Evolutionary conservation across 2,113 vertebrate species (phyloP), one percentile per base, ranked within the genome.

Genomic region (Lophura nycthemera): DNA sequence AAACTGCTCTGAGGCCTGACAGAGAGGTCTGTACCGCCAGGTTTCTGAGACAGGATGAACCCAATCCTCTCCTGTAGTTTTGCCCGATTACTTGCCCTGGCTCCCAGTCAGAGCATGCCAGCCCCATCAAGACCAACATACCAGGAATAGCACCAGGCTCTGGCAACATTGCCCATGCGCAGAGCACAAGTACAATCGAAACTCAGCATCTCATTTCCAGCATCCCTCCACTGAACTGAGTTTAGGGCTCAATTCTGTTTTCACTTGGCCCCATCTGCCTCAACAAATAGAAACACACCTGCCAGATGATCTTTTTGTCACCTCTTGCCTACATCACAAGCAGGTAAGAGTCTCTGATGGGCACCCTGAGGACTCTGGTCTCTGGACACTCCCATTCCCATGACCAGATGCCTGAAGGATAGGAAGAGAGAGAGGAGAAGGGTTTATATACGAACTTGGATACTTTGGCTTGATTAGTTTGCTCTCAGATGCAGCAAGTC

Each of bases 111-210:
- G 29, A 89, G 1, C 36, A 32, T 83, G 34, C n/a, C 27, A 38
- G 70, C 61, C 30, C 56, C 5, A 0, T 13, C 67, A 77, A 29
- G 34, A 42, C 60, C 29, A 48, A 5, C 4, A 19, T 24, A 34
- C 30, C 64, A 47, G 50, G 34, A 79, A 65, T 2, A 86, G 42
- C 34, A 80, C 4, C 3, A 1, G 19, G 15, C 14, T 43, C 59
- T 8, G 12, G 12, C 2, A 59, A 7, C 0, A 0, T 15, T 66
- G 11, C 13, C 27, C 29, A 2, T 22, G 5, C 17, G 47, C 72
- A 77, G 57, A 74, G 27, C 16, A 10, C 82, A 83, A 40, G 16
- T 29, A 63, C 27, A 76, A 6, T 59, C 61, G n/a, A 63, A 80
- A 74, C 67, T 40, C 36, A 73, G 19, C 65, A 67, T 54, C 61